phyloP scores from a whole-genome alignment of 2,888 invertebrate genomes.

The Tipula lateralis region DNA sequence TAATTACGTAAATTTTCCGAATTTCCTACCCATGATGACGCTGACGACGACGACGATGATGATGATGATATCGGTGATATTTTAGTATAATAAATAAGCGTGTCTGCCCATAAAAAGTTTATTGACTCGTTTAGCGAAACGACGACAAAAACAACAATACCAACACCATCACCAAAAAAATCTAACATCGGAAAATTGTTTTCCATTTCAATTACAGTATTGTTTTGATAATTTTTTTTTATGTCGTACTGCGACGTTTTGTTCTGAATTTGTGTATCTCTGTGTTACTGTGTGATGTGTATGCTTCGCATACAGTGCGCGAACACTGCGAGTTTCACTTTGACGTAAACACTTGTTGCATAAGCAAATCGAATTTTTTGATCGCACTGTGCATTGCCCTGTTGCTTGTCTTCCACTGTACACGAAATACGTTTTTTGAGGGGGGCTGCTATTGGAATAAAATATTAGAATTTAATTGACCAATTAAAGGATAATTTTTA shows the following conservation, averaged over 20 bases:
- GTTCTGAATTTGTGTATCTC: neutral
- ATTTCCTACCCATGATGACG: neutral
- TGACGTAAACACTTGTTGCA: neutral
- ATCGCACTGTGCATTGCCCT: too few relatives aligned
- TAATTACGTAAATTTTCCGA: neutral
- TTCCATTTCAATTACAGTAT: constrained; percentile 5
- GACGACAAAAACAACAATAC: neutral
- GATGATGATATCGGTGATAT: neutral
- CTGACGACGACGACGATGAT: neutral
- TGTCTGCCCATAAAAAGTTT: constrained; percentile 19
- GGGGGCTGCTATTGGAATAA: neutral
- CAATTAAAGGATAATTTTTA: constrained; percentile 24
- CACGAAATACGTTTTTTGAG: neutral
- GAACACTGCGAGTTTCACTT: too few relatives aligned
- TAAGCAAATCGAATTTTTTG: too few relatives aligned
- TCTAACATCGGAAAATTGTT: neutral
- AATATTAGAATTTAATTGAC: constrained; percentile 1
- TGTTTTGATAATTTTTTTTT: neutral
- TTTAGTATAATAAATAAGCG: neutral
- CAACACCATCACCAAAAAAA: too few relatives aligned
- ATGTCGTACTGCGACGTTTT: neutral
- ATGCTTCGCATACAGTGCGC: too few relatives aligned
- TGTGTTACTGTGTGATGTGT: neutral
- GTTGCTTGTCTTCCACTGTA: too few relatives aligned
- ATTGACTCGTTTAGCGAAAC: neutral